Evolutionary conservation across 2,113 vertebrate genomes (phyloP).

Genomic region (Etia nguti): DNA sequence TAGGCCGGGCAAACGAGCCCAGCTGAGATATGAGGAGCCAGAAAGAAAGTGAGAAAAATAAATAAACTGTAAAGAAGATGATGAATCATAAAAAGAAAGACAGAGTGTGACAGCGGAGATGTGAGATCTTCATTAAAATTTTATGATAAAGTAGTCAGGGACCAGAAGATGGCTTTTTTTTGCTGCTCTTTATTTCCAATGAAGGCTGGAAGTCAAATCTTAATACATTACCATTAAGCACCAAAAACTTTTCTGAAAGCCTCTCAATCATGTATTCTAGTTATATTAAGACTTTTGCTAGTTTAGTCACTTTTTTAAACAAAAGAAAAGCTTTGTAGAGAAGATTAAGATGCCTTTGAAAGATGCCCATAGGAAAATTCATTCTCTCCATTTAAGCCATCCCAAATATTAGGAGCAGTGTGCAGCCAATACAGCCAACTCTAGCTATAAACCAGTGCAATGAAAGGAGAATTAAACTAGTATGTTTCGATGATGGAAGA

Average conservation of each 20-base stretch:
- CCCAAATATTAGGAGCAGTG: background rate
- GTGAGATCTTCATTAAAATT: background rate
- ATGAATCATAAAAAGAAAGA: background rate
- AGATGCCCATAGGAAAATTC: background rate
- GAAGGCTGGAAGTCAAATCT: background rate
- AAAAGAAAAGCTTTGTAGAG: background rate
- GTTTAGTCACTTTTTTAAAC: background rate
- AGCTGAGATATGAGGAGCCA: background rate
- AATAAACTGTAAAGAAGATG: background rate
- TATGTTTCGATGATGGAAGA: background rate
- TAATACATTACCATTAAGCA: background rate
- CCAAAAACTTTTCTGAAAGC: background rate
- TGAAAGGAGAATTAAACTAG: background rate
- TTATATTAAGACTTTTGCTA: background rate
- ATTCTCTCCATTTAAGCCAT: background rate
- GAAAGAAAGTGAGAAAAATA: background rate
- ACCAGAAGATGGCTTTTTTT: background rate
- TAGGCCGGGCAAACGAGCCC: fast-evolving
- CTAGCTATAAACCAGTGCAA: background rate
- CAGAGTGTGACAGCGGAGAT: background rate
- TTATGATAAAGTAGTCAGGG: background rate
- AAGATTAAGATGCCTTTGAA: background rate
- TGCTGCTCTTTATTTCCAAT: background rate
- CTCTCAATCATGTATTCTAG: background rate
- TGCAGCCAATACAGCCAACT: background rate